phyloP scores from a whole-genome alignment of 2,113 vertebrate genomes.

The Neodontobutis hainanensis region DNA sequence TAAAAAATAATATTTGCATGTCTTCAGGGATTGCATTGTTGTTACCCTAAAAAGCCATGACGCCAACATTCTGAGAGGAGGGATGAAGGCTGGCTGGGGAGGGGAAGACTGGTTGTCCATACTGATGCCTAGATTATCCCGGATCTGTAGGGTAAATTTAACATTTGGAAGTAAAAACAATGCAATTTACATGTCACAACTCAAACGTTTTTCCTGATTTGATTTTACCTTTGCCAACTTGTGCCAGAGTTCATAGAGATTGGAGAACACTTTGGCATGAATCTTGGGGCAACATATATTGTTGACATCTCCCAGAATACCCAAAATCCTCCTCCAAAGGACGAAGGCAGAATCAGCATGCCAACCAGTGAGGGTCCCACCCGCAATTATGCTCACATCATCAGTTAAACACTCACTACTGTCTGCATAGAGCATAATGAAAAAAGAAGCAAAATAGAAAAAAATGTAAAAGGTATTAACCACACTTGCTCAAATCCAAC shows the following conservation, averaged over 20 bases:
- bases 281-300: slow-evolving; percentile 91
- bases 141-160: slow-evolving; percentile 81
- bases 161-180: background rate
- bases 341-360: slow-evolving; percentile 95
- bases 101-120: slow-evolving; percentile 93
- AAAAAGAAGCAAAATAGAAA: background rate
- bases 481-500: no score
- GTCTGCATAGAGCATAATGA: slow-evolving; percentile 75
- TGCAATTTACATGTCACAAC: background rate
- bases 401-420: slow-evolving; percentile 93
- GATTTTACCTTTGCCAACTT: slow-evolving; percentile 92
- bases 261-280: slow-evolving; percentile 91
- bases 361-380: slow-evolving; percentile 94
- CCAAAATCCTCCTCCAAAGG: slow-evolving; percentile 94
- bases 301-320: slow-evolving; percentile 97
- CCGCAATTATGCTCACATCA: slow-evolving; percentile 95
- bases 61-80: slow-evolving; percentile 95
- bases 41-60: slow-evolving; percentile 96
- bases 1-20: no score
- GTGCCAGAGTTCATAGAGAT: slow-evolving; percentile 95
- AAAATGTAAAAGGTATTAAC: no score
- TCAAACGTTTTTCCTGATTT: background rate
- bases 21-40: background rate
- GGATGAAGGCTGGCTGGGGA: slow-evolving; percentile 88
- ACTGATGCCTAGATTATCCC: slow-evolving; percentile 96